Percentiles rank a stretch among this genome's conserved stretches.
phyloP scores from a whole-genome alignment of 2,113 vertebrate genomes.

The Lathamus discolor region DNA sequence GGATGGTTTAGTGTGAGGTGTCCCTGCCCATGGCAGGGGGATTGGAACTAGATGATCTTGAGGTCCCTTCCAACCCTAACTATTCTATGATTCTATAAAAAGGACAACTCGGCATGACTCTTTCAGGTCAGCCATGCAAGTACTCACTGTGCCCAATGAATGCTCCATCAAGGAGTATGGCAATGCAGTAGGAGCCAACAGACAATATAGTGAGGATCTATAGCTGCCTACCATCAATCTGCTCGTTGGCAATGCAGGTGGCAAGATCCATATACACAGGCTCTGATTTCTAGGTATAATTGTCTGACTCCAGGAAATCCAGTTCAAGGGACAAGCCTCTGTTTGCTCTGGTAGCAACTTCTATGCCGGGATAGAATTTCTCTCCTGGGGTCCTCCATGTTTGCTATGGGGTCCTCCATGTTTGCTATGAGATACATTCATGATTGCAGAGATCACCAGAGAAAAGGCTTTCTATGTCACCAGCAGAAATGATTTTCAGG shows the following conservation, averaged over 20 bases:
- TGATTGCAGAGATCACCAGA: background rate
- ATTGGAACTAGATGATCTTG: too few relatives aligned
- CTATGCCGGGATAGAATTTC: background rate
- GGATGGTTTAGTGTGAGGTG: too few relatives aligned
- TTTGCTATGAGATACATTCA: background rate
- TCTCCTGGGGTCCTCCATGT: background rate
- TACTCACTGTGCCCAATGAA: background rate
- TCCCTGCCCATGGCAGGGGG: too few relatives aligned
- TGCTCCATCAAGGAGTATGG: background rate
- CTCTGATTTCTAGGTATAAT: background rate
- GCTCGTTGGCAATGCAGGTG: accelerated
- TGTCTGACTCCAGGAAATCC: background rate
- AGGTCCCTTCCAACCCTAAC: too few relatives aligned
- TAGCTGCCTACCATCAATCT: background rate
- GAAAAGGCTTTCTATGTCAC: background rate
- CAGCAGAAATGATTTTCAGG: background rate
- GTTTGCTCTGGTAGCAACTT: background rate
- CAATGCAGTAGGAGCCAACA: background rate
- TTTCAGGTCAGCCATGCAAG: background rate
- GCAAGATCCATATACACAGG: background rate
- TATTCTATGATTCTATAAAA: background rate
- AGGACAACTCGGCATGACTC: background rate
- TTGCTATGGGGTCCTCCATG: background rate
- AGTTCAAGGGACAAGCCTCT: background rate
- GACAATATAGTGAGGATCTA: background rate